A percentile compares a stretch with the other conserved stretches of the same genome.
Evolutionary conservation across 2,113 vertebrate genomes (phyloP).

Genomic region (Corvus moneduloides): DNA sequence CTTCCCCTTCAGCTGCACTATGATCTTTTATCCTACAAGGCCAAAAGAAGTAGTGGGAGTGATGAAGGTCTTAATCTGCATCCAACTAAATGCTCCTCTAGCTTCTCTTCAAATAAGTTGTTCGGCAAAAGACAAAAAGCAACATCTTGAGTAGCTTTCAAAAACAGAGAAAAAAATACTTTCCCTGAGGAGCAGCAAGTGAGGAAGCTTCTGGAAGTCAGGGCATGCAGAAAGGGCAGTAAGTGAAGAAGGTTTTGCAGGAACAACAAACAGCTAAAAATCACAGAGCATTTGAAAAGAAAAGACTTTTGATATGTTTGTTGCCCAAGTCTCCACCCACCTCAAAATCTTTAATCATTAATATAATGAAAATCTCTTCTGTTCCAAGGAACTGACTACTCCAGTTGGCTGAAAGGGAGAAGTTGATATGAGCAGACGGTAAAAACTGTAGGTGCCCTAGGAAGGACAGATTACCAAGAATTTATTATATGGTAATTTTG

Average conservation of each 20-base stretch:
- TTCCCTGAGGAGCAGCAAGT: background rate
- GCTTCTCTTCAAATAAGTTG: background rate
- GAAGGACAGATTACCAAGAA: conserved; percentile 60
- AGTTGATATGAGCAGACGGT: background rate
- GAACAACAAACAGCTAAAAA: background rate
- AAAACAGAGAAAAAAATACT: background rate
- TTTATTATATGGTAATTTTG: conserved; percentile 59
- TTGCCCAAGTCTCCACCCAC: background rate
- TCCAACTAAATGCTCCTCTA: background rate
- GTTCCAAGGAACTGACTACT: conserved; percentile 2
- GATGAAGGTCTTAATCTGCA: background rate
- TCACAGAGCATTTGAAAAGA: background rate
- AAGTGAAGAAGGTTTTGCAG: background rate
- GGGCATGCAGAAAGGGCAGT: background rate
- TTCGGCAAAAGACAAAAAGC: background rate
- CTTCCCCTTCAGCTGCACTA: background rate
- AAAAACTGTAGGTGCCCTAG: conserved; percentile 47
- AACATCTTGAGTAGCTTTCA: background rate
- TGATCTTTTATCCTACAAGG: background rate
- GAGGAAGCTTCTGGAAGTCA: background rate
- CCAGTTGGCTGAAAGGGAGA: background rate
- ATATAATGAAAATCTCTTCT: background rate
- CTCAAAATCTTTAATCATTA: background rate
- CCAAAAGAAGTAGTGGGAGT: background rate
- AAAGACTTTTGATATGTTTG: background rate